Evolutionary conservation across 2,797 vertebrate genomes (phyloP).

Genomic region (Eulemur mongoz): DNA sequence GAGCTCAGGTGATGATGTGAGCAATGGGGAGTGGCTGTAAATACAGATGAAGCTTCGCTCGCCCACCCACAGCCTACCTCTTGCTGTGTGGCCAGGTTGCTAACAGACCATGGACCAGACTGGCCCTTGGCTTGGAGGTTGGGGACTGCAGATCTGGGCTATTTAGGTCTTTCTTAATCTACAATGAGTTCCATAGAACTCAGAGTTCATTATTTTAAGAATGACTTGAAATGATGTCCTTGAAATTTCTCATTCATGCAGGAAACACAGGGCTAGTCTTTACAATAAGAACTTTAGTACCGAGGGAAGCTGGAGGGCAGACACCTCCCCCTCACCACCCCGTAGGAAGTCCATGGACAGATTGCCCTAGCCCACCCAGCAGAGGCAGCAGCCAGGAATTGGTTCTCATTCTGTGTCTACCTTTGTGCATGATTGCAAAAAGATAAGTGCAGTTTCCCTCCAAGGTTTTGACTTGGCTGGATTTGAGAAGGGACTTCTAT

Average conservation of each 20-base stretch:
- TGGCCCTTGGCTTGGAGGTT: too few relatives aligned
- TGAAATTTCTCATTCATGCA: neutral
- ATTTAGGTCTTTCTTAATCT: neutral
- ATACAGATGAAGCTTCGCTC: too few relatives aligned
- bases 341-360: neutral
- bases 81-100: too few relatives aligned
- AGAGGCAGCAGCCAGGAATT: neutral
- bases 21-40: too few relatives aligned
- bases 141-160: neutral
- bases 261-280: neutral
- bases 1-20: too few relatives aligned
- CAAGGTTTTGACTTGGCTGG: neutral
- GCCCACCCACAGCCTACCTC: too few relatives aligned
- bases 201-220: conserved; percentile 23
- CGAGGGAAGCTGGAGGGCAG: neutral
- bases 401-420: neutral
- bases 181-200: neutral
- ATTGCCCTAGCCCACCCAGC: neutral
- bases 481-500: neutral
- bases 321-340: fast-evolving
- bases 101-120: too few relatives aligned
- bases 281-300: neutral
- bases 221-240: neutral
- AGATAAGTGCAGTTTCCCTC: neutral
- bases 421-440: neutral